Evolutionary conservation across 2,888 invertebrate genomes (phyloP), one percentile per base, ranked within the genome.

Genomic region (Rhopalosiphum nymphaeae): DNA sequence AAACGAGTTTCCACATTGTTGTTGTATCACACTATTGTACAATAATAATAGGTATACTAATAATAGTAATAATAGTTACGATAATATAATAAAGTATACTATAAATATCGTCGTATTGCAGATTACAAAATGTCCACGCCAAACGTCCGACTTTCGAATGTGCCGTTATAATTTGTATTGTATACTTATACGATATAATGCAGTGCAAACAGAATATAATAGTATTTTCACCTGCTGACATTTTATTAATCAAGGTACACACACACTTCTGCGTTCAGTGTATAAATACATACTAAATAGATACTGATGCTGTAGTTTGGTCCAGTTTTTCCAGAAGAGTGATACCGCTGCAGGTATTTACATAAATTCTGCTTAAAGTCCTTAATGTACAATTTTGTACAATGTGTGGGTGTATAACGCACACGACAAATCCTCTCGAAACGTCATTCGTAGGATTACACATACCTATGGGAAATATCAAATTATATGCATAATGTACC

Each of bases 1-100:
- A 49, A 36, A 61, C n/a, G 49, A 61, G 87, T 92, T 87, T 61
- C 26, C 25, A 78, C 91, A 44, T 56, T 57, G 25, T 56, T 57
- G 25, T 11, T 85, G 9, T 78, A 78, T 26, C 36, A 36, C 42
- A 29, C 44, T 85, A 85, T 29, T 29, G 13, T 85, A 85, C 44
- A 44, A 85, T 26, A 44, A 44, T 29, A 44, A 26, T 44, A 44
- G 29, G 42, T 44, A 84, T 61, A 61, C 13, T 0, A 85, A 3
- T 1, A 84, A 25, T 26, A 85, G 44, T 85, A 26, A 85, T 85
- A 44, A 85, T 26, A 85, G 21, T 25, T 25, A 84, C 10, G 42
- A 42, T 42, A 42, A 84, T 84, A 85, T 42, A 84, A 84, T 44
- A 36, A n/a, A 67, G 16, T n/a, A 67, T 29, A 13, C 5, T 67